Conservation (phyloP, 2,888 invertebrate species). For the Encarsia formosa region DNA sequence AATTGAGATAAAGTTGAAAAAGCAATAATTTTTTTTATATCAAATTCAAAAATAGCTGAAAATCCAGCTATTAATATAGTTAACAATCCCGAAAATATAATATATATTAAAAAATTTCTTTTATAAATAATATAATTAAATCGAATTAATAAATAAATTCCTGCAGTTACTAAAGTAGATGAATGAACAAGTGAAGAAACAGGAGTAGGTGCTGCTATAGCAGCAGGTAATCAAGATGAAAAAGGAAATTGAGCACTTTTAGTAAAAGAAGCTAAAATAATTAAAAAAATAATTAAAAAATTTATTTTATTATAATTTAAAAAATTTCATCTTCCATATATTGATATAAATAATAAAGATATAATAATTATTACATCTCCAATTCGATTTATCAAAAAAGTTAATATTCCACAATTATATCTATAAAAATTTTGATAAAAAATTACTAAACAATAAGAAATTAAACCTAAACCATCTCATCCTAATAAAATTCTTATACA, state of each 20-base stretch:
- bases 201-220: conserved; percentile 74
- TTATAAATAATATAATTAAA: conserved; percentile 51
- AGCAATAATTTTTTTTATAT: conserved; percentile 76
- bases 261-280: conserved; percentile 60
- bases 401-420: conserved; percentile 68
- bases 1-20: conserved; percentile 72
- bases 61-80: conserved; percentile 62
- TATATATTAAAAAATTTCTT: conserved; percentile 12
- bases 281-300: conserved; percentile 37
- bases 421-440: conserved; percentile 68
- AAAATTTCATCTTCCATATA: conserved; percentile 41
- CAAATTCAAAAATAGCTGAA: conserved; percentile 62
- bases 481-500: conserved; percentile 66
- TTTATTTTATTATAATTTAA: conserved; percentile 50
- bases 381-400: conserved; percentile 66
- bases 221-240: conserved; percentile 70
- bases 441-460: conserved; percentile 71
- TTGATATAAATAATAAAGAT: conserved; percentile 21
- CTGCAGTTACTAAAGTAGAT: conserved; percentile 74
- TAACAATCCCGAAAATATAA: conserved; percentile 44
- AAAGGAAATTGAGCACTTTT: conserved; percentile 81
- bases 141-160: conserved; percentile 70
- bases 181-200: conserved; percentile 74
- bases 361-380: conserved; percentile 31
- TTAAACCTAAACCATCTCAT: conserved; percentile 65